Evolutionary conservation across 2,797 vertebrate genomes (phyloP).

Genomic region (Catharus ustulatus): DNA sequence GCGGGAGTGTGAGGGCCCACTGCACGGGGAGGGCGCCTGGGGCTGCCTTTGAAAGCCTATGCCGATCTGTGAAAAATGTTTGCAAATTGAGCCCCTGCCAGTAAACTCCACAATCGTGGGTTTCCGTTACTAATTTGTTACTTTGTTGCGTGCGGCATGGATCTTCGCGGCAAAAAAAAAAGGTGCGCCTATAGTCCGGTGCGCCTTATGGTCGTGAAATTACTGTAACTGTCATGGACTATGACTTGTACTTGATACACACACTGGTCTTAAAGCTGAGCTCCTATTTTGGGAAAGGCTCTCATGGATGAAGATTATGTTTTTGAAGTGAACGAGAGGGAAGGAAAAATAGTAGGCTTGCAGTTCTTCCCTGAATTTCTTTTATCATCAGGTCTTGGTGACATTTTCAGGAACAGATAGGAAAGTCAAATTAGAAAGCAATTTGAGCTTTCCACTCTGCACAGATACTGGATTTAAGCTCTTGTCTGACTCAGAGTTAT

Average conservation of each 20-base stretch:
- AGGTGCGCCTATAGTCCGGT: too few species aligned
- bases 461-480: neutral
- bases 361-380: neutral
- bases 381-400: constrained; percentile 7
- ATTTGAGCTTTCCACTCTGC: neutral
- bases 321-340: neutral
- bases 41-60: too few species aligned
- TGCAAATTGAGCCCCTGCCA: too few species aligned
- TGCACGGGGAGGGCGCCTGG: too few species aligned
- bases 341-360: neutral
- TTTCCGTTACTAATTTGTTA: too few species aligned
- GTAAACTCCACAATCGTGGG: too few species aligned
- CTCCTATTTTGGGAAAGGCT: neutral
- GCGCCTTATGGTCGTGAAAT: too few species aligned
- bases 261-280: neutral
- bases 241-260: neutral
- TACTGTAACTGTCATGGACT: neutral
- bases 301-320: neutral
- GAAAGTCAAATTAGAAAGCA: constrained; percentile 34
- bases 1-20: too few species aligned
- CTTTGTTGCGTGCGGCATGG: too few species aligned
- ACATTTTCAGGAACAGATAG: constrained; percentile 27
- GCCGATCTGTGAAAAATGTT: too few species aligned
- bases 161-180: too few species aligned
- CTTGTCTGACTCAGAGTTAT: neutral